Conservation (phyloP, 2,797 vertebrate species). For the Liasis olivaceus region DNA sequence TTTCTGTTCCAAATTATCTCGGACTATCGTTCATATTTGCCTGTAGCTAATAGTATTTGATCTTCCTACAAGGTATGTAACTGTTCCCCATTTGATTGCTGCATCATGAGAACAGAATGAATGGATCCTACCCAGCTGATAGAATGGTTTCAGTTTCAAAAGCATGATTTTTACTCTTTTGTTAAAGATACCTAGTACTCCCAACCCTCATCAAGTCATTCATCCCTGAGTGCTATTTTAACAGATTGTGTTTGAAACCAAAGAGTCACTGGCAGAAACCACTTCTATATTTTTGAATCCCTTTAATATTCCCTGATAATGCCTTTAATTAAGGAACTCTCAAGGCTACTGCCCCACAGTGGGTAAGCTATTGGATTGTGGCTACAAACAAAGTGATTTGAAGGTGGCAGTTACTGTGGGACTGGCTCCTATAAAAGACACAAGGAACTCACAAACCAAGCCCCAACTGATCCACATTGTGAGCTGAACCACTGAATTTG, state of each 20-base stretch:
- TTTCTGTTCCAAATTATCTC: neutral
- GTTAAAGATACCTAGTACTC: neutral
- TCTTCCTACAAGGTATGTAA: neutral
- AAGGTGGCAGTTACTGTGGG: neutral
- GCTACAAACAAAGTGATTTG: neutral
- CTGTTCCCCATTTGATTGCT: neutral
- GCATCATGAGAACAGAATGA: neutral
- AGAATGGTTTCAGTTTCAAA: neutral
- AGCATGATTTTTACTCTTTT: neutral
- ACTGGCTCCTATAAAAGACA: neutral
- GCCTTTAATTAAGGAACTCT: neutral
- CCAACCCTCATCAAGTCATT: neutral
- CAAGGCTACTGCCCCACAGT: neutral
- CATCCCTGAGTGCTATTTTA: neutral
- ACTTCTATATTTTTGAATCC: neutral
- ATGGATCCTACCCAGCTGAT: neutral
- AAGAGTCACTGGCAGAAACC: neutral
- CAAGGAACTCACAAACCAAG: neutral
- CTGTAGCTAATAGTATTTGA: neutral
- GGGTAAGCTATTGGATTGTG: neutral
- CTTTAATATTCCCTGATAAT: neutral
- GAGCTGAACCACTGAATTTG: neutral
- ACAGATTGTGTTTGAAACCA: neutral
- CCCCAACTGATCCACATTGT: neutral
- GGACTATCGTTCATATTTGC: neutral